A percentile compares a stretch with the other conserved stretches of the same genome.
Evolutionary conservation across 2,797 vertebrate genomes (phyloP).

Genomic region (Gorsachius magnificus): DNA sequence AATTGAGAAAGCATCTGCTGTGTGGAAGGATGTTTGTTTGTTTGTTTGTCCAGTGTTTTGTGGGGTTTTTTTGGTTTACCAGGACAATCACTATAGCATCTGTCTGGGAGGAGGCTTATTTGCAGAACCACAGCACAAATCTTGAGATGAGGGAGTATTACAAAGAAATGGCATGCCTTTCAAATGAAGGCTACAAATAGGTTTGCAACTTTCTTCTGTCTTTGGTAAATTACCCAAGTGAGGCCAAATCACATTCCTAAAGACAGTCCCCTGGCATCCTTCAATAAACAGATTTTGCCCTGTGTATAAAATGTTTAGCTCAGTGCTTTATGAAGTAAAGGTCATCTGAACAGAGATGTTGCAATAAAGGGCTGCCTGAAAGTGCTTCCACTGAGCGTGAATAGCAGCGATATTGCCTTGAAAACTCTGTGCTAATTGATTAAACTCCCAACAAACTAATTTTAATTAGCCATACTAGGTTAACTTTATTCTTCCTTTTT

Average conservation of each 20-base stretch:
- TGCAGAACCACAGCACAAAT: neutral
- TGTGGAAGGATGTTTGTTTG: conserved; percentile 34
- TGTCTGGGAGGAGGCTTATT: conserved; percentile 49
- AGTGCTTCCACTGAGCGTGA: conserved; percentile 50
- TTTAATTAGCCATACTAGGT: conserved; percentile 52
- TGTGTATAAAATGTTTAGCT: conserved; percentile 57
- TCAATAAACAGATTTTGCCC: conserved; percentile 59
- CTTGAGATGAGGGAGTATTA: neutral
- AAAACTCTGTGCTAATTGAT: conserved; percentile 60
- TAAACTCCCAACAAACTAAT: conserved; percentile 54
- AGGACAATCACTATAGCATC: neutral
- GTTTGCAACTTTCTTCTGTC: conserved; percentile 51
- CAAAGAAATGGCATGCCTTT: conserved; percentile 60
- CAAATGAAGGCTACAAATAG: conserved; percentile 49
- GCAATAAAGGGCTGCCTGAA: conserved; percentile 39
- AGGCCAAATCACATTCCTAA: conserved; percentile 41
- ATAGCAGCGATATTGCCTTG: conserved; percentile 39
- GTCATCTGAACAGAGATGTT: conserved; percentile 49
- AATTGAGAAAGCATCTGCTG: conserved; percentile 72
- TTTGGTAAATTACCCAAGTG: conserved; percentile 56
- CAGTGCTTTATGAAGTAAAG: conserved; percentile 63
- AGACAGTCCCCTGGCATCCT: conserved; percentile 58
- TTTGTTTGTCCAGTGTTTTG: conserved; percentile 33
- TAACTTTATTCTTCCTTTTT: conserved; percentile 39
- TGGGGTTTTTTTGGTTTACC: neutral